Conservation (phyloP, 2,888 invertebrate genomes). For the Megamerina dolium region DNA sequence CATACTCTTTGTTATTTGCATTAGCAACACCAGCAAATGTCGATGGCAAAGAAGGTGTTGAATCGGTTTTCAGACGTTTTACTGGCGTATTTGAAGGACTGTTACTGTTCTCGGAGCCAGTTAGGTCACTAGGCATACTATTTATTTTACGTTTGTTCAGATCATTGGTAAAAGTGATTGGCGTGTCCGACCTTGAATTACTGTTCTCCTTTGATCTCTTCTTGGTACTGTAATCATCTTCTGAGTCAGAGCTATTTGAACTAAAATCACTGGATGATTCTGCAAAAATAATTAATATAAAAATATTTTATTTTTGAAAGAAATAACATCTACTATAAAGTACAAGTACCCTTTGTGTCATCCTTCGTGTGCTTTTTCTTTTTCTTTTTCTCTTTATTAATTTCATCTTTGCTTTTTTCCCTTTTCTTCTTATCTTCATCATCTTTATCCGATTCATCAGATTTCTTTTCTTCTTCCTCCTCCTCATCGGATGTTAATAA, state of each 20-base stretch:
- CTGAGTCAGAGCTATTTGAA: slow-evolving; percentile 66
- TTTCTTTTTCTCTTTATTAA: slow-evolving; percentile 58
- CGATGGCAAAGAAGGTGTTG: slow-evolving; percentile 40
- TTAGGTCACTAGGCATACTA: slow-evolving; percentile 46
- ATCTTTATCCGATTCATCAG: slow-evolving; percentile 69
- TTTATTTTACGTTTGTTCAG: slow-evolving; percentile 42
- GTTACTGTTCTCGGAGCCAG: slow-evolving; percentile 47
- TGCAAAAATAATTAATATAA: slow-evolving; percentile 29
- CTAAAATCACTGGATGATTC: slow-evolving; percentile 67
- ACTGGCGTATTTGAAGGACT: slow-evolving; percentile 47
- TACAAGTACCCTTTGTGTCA: slow-evolving; percentile 54
- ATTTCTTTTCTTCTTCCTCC: slow-evolving; percentile 76
- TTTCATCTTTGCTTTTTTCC: slow-evolving; percentile 55
- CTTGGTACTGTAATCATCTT: slow-evolving; percentile 55
- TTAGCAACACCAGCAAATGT: slow-evolving; percentile 47
- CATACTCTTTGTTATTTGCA: slow-evolving; percentile 45
- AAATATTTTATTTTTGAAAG: background rate
- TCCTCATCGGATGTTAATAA: slow-evolving; percentile 83
- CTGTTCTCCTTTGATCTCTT: slow-evolving; percentile 49
- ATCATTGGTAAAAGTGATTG: slow-evolving; percentile 36
- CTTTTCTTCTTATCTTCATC: slow-evolving; percentile 70
- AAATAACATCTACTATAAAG: background rate
- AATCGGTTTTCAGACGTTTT: slow-evolving; percentile 42
- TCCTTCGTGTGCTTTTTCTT: slow-evolving; percentile 59
- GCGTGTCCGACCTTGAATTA: slow-evolving; percentile 50